A percentile compares a stretch with the other conserved stretches of the same genome.
Conservation (phyloP, 2,888 invertebrate species). For the Cephus sareptanus region DNA sequence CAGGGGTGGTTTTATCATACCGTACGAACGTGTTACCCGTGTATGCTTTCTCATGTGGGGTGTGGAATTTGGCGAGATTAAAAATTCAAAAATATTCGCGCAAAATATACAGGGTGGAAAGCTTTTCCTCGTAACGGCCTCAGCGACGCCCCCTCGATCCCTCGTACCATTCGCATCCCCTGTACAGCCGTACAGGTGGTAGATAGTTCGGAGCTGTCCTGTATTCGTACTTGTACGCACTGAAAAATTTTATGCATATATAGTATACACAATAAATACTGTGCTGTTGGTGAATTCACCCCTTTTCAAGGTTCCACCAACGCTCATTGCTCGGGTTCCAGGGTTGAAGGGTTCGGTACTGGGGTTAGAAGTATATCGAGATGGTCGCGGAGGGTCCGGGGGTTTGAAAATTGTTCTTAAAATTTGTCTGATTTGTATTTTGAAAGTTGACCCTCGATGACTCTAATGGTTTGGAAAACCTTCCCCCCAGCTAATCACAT, state of each 20-base stretch:
- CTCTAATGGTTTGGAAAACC: background rate
- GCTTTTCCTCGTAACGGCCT: background rate
- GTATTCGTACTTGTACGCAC: constrained; percentile 3
- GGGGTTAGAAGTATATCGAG: too few relatives aligned
- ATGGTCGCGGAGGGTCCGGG: too few relatives aligned
- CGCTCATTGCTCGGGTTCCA: constrained; percentile 37
- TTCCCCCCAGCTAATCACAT: background rate
- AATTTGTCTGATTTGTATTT: constrained; percentile 52
- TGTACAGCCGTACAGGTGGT: too few relatives aligned
- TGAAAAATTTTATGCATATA: too few relatives aligned
- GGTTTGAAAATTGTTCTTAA: constrained; percentile 47
- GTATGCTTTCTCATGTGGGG: constrained; percentile 29
- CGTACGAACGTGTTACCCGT: background rate
- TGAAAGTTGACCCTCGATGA: background rate
- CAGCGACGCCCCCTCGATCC: too few relatives aligned
- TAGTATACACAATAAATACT: too few relatives aligned
- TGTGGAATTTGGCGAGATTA: constrained; percentile 56
- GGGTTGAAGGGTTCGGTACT: background rate
- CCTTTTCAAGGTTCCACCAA: constrained; percentile 45
- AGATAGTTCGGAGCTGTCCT: constrained; percentile 16
- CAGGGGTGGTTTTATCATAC: background rate
- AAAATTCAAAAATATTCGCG: constrained; percentile 53
- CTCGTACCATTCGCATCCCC: constrained; percentile 6
- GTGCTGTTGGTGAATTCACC: constrained; percentile 1
- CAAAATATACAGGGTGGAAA: constrained; percentile 24